Base-by-base conservation (phyloP, 2,888 invertebrate genomes). In the Chrysodeixis includens region DNA sequence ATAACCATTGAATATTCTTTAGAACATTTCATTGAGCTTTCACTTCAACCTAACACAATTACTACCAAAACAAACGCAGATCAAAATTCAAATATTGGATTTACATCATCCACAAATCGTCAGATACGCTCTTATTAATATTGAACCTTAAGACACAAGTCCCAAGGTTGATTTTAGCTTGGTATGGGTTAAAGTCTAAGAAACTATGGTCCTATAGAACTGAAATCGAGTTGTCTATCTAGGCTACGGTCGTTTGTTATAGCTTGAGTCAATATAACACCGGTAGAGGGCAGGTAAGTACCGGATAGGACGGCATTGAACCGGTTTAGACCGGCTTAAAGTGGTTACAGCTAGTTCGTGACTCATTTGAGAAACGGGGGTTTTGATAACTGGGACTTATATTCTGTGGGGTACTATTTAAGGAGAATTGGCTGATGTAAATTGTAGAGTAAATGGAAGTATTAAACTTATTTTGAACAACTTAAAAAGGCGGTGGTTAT, bases 81-180 rank as follows among this genome's bases (percentile, higher is more conserved):
- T 59, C 72, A 72, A 76, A 78, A 81, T 83, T 74, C 83, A 79
- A 85, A 83, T 83, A 83, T 85, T 81, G 80, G 72, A 63, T 74
- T 74, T 78, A 51, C 69, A 61, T 71, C 60, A 60, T 55, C 66
- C 63, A 59, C 57, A 57, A 61, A 69, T 30, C 71, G 62, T 53
- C 22, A 60, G 7, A 6, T 56, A 32, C 35, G 32, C n/a, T 44
- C n/a, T 55, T 0, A 20, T 12, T 6, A 32, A 77, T 58, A 67
- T 10, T 10, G 7, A n/a, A 57, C 68, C 55, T 32, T 74, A 65
- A 59, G 8, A 2, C 1, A 0, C 0, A 7, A 0, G 0, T 0
- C 0, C 1, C 56, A 52, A 30, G 56, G 64, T 62, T 66, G 40
- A 16, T 69, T 69, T 66, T 76, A 30, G 35, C 12, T 6, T 69